Conservation (phyloP, 1,140 invertebrate genomes). For the Tetramorium alpestre region DNA sequence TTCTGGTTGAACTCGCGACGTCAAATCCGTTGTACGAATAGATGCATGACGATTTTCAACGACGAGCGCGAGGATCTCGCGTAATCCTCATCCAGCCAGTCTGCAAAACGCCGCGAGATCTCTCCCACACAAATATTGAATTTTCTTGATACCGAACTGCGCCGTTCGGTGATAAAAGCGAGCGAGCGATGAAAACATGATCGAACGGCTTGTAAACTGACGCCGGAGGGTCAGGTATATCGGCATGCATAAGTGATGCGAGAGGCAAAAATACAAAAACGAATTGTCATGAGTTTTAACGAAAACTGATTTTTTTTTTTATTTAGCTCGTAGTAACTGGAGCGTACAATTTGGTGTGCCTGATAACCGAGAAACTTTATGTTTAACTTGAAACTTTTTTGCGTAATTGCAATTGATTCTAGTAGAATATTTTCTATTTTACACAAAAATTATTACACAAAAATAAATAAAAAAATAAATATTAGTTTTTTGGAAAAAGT, state of each 20-base stretch:
- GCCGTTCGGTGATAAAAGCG: slow-evolving; percentile 50
- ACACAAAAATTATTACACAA: not conserved
- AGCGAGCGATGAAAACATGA: slow-evolving; percentile 64
- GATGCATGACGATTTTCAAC: not conserved
- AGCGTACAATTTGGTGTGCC: not conserved
- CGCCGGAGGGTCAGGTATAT: not conserved
- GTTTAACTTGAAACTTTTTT: not conserved
- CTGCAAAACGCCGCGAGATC: slow-evolving; percentile 55
- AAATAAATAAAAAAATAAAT: not conserved
- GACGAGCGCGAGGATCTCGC: not conserved
- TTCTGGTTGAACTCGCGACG: not conserved
- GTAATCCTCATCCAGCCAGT: slow-evolving; percentile 5
- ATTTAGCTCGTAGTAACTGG: not conserved
- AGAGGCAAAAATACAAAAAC: not conserved
- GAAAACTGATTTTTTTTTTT: slow-evolving; percentile 5
- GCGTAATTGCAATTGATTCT: not conserved
- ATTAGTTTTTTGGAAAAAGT: not conserved
- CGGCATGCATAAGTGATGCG: slow-evolving; percentile 40
- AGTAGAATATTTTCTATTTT: not conserved
- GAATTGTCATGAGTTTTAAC: not conserved
- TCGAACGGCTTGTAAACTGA: slow-evolving; percentile 49
- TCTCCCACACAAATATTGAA: slow-evolving; percentile 72
- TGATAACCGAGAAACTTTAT: not conserved
- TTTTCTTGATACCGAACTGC: slow-evolving; percentile 53
- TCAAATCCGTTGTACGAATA: slow-evolving; percentile 22